Conservation (phyloP, 2,888 invertebrate species). For the Hypena proboscidalis region DNA sequence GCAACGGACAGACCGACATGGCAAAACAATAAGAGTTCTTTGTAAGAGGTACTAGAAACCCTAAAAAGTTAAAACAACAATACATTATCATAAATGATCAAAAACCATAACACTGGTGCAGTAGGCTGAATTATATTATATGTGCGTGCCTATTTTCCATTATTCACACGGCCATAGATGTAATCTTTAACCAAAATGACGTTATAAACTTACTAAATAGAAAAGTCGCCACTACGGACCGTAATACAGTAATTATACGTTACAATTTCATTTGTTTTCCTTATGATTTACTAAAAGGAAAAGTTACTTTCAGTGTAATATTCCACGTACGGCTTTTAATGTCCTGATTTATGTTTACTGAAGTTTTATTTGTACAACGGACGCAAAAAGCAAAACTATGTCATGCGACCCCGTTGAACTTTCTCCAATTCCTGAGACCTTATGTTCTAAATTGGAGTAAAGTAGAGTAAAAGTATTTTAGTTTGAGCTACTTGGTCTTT, state of each 20-base stretch:
- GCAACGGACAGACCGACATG: too few relatives aligned
- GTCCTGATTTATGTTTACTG: not conserved
- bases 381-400: constrained; percentile 1
- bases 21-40: too few relatives aligned
- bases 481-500: not conserved
- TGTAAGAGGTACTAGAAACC: too few relatives aligned
- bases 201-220: constrained; percentile 14
- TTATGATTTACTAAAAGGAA: not conserved
- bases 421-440: not conserved
- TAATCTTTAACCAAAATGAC: constrained; percentile 25
- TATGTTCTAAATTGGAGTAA: constrained; percentile 1
- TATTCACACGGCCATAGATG: constrained; percentile 22
- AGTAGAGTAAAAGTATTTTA: not conserved
- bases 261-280: constrained; percentile 3
- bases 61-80: too few relatives aligned
- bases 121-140: not conserved
- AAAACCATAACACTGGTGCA: constrained; percentile 1
- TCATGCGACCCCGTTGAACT: constrained; percentile 2
- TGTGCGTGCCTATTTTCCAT: constrained; percentile 35
- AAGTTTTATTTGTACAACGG: too few relatives aligned
- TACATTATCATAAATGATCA: constrained; percentile 1
- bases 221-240: constrained; percentile 12
- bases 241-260: constrained; percentile 10
- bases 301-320: constrained; percentile 2
- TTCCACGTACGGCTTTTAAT: constrained; percentile 4